Conservation (phyloP, 2,888 invertebrate genomes). For the Acrobasis repandana region DNA sequence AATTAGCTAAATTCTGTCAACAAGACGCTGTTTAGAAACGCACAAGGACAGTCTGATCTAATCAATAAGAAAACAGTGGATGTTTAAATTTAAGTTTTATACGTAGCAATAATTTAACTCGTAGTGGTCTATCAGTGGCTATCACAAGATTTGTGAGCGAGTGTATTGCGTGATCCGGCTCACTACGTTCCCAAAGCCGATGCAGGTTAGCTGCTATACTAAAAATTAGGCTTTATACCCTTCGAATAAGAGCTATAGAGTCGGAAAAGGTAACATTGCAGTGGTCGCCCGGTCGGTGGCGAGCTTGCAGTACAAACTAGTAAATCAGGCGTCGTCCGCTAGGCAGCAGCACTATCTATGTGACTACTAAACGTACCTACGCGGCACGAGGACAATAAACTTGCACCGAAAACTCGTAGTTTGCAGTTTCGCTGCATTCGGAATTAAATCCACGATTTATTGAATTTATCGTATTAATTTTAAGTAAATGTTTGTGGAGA, state of each 20-base stretch:
- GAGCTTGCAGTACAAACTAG: slow-evolving; percentile 31
- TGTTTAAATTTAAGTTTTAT: slow-evolving; percentile 10
- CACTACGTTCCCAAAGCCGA: slow-evolving; percentile 3
- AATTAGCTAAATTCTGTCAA: not conserved
- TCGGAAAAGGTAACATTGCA: slow-evolving; percentile 5
- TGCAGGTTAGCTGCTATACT: not conserved
- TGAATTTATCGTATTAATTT: slow-evolving; percentile 7
- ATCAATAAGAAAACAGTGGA: slow-evolving; percentile 3
- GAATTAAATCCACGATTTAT: slow-evolving; percentile 25
- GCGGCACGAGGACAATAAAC: slow-evolving; percentile 34
- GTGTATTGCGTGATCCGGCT: slow-evolving; percentile 32
- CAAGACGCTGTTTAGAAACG: not conserved
- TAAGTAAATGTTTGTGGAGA: not conserved
- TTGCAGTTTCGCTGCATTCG: slow-evolving; percentile 23
- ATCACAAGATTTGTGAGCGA: slow-evolving; percentile 31
- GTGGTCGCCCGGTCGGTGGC: slow-evolving; percentile 13
- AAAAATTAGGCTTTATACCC: slow-evolving; percentile 23
- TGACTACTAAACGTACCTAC: slow-evolving; percentile 31
- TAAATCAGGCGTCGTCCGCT: slow-evolving; percentile 40
- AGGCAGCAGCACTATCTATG: slow-evolving; percentile 41
- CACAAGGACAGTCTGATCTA: not conserved
- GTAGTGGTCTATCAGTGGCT: slow-evolving; percentile 27
- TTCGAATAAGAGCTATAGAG: not conserved
- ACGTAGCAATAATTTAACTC: slow-evolving; percentile 25
- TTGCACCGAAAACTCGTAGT: slow-evolving; percentile 29